Evolutionary conservation across 1,140 invertebrate genomes (phyloP).

Genomic region (Drosophila tropicalis): DNA sequence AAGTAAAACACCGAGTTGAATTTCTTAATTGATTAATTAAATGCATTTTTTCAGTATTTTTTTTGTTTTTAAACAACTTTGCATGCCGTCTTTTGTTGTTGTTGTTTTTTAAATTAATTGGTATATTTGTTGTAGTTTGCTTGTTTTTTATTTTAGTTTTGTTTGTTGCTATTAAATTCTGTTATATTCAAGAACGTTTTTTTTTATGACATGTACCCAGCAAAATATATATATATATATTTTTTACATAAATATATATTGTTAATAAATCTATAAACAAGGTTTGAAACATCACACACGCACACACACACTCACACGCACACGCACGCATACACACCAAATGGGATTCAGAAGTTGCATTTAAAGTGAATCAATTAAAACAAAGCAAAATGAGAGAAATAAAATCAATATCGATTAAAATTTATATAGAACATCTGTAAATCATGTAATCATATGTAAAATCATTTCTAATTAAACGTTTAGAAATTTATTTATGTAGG

Average conservation of each 20-base stretch:
- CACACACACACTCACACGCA: slow-evolving; percentile 27
- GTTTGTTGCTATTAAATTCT: slow-evolving; percentile 18
- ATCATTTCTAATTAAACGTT: slow-evolving; percentile 5
- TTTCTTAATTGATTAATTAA: slow-evolving; percentile 54
- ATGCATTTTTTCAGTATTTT: slow-evolving; percentile 46
- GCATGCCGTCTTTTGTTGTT: slow-evolving; percentile 62
- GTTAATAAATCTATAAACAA: not conserved
- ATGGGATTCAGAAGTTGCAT: not conserved
- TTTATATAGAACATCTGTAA: not conserved
- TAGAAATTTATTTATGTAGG: not conserved
- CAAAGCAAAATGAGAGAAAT: slow-evolving; percentile 25
- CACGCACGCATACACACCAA: slow-evolving; percentile 22
- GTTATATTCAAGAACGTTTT: slow-evolving; percentile 28
- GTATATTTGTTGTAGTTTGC: slow-evolving; percentile 11
- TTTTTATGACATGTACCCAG: slow-evolving; percentile 81
- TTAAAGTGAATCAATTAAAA: slow-evolving; percentile 4
- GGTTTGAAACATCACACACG: slow-evolving; percentile 25
- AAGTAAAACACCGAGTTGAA: slow-evolving; percentile 59
- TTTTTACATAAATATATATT: slow-evolving; percentile 47
- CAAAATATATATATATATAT: slow-evolving; percentile 55
- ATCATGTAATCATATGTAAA: not conserved
- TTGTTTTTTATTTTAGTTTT: slow-evolving; percentile 21
- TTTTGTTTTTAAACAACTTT: slow-evolving; percentile 72
- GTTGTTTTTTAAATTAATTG: slow-evolving; percentile 26
- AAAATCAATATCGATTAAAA: slow-evolving; percentile 4